phyloP scores from a whole-genome alignment of 2,888 invertebrate genomes.

The Aporophyla lueneburgensis region DNA sequence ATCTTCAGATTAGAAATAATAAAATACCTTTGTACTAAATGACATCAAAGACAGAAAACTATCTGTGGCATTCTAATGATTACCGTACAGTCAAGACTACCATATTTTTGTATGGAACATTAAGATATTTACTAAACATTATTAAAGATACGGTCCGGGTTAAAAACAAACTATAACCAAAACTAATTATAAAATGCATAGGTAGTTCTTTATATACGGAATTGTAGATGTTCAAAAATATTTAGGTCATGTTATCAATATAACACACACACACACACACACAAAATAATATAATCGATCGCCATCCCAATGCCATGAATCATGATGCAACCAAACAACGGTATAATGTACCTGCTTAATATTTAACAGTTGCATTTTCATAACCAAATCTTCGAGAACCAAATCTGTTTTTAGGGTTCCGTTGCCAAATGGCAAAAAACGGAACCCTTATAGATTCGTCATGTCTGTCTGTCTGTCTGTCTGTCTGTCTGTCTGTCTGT shows the following conservation, averaged over 20 bases:
- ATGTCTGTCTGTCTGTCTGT: no score
- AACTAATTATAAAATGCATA: background rate
- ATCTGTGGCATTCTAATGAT: background rate
- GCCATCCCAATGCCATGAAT: constrained; percentile 21
- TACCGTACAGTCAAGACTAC: no score
- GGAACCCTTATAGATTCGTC: no score
- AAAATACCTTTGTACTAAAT: background rate
- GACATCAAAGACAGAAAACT: background rate
- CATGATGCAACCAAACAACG: constrained; percentile 37
- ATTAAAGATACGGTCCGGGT: background rate
- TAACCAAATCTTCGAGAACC: constrained; percentile 17
- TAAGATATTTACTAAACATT: no score
- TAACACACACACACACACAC: constrained; percentile 3
- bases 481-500: no score
- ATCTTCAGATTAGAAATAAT: no score
- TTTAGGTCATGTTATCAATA: constrained; percentile 20
- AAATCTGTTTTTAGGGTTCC: no score
- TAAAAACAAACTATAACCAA: background rate
- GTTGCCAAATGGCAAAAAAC: no score
- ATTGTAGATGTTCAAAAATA: background rate
- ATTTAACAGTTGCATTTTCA: constrained; percentile 38
- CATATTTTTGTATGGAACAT: no score
- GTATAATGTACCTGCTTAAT: constrained; percentile 13
- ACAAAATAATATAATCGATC: constrained; percentile 4
- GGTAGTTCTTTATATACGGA: background rate